phyloP scores from a whole-genome alignment of 1,140 invertebrate species.

The Chelonus insularis region DNA sequence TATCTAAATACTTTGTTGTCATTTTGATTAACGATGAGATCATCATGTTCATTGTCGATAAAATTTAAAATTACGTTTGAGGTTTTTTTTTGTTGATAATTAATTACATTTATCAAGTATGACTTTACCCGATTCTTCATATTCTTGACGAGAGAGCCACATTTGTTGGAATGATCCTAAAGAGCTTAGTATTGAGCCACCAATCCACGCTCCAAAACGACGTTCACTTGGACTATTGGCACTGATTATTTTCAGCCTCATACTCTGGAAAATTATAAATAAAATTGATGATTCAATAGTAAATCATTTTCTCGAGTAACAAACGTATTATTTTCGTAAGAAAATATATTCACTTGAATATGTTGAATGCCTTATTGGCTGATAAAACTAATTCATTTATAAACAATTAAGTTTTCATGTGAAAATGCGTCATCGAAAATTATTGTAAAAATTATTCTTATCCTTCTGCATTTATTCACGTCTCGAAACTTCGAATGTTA shows the following conservation, averaged over 20 bases:
- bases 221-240: constrained; percentile 81
- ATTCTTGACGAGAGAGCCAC: constrained; percentile 97
- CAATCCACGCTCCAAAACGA: constrained; percentile 93
- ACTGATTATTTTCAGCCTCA: constrained; percentile 85
- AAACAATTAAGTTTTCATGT: too few species aligned
- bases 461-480: too few species aligned
- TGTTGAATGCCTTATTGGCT: too few species aligned
- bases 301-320: too few species aligned
- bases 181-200: constrained; percentile 93
- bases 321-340: too few species aligned
- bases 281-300: too few species aligned
- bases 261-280: constrained; percentile 63
- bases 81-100: constrained; percentile 12
- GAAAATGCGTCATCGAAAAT: too few species aligned
- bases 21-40: background rate
- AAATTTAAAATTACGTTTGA: background rate
- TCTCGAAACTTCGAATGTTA: too few species aligned
- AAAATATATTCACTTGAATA: too few species aligned
- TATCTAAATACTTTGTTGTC: too few species aligned
- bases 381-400: too few species aligned
- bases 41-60: background rate
- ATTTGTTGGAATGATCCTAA: constrained; percentile 96
- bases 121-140: constrained; percentile 90
- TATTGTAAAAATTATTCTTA: too few species aligned
- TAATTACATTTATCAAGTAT: constrained; percentile 77